Percentiles rank a stretch among this genome's conserved stretches.
phyloP scores from a whole-genome alignment of 2,797 vertebrate species.

The Lepidocolaptes lacrymiger region DNA sequence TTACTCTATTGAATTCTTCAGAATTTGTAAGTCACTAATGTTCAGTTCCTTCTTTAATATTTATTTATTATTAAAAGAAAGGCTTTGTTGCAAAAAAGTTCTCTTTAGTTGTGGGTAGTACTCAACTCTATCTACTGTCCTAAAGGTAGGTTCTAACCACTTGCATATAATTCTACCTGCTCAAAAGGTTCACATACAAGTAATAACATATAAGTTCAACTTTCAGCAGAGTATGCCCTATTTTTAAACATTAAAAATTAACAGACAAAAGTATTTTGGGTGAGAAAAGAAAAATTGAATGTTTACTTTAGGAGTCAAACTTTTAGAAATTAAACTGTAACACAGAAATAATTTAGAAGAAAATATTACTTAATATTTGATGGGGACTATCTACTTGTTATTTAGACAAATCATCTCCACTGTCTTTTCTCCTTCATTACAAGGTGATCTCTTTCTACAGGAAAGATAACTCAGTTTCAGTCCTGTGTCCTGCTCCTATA shows the following conservation, averaged over 20 bases:
- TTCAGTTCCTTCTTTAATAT: not conserved
- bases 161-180: not conserved
- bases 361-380: not conserved
- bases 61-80: not conserved
- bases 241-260: not conserved
- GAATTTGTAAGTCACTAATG: not conserved
- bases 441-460: not conserved
- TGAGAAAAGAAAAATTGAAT: not conserved
- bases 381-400: not conserved
- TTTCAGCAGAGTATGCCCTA: not conserved
- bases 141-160: not conserved
- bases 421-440: not conserved
- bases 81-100: not conserved
- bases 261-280: not conserved
- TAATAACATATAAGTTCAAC: rapidly evolving
- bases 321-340: not conserved
- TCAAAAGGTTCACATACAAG: not conserved
- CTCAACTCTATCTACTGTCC: not conserved
- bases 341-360: not conserved
- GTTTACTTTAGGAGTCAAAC: not conserved
- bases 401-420: not conserved
- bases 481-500: not conserved
- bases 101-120: not conserved
- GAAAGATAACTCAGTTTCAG: not conserved
- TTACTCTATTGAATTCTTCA: not conserved